Conservation (phyloP, 1,140 invertebrate species). For the Euborellia annulipes region DNA sequence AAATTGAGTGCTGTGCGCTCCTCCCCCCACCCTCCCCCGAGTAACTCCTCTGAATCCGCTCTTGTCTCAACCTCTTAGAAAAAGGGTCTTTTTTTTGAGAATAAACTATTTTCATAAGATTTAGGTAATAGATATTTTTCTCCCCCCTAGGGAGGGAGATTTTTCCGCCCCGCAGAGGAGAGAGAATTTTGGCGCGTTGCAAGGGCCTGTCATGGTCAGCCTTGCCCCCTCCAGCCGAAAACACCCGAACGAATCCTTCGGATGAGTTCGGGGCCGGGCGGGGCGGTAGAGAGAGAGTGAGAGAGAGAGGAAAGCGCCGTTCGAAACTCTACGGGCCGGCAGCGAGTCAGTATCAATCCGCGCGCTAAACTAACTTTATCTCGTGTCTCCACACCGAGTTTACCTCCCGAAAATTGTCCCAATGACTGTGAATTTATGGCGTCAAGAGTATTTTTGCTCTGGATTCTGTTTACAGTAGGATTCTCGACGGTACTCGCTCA, state of each 20-base stretch:
- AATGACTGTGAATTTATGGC: constrained; percentile 24
- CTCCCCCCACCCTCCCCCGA: no score
- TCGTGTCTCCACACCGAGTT: constrained; percentile 17
- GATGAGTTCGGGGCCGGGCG: not conserved
- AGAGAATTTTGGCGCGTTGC: constrained; percentile 1
- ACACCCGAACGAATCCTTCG: constrained; percentile 6
- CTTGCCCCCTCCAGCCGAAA: not conserved
- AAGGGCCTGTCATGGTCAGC: not conserved
- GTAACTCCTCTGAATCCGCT: no score
- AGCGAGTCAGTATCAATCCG: constrained; percentile 13
- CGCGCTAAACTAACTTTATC: constrained; percentile 7
- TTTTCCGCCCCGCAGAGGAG: no score
- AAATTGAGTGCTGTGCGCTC: no score
- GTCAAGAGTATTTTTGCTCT: constrained; percentile 20
- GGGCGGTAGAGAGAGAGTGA: not conserved
- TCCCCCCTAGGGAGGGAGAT: no score
- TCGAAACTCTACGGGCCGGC: not conserved
- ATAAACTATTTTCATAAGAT: no score
- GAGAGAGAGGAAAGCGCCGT: not conserved
- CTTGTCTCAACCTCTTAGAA: no score
- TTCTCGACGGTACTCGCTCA: constrained; percentile 13
- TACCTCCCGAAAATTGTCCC: constrained; percentile 17
- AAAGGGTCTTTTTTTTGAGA: no score
- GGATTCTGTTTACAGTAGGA: constrained; percentile 20
- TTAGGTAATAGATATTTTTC: no score